phyloP scores from a whole-genome alignment of 2,888 invertebrate species.

The Synanthedon tipuliformis region DNA sequence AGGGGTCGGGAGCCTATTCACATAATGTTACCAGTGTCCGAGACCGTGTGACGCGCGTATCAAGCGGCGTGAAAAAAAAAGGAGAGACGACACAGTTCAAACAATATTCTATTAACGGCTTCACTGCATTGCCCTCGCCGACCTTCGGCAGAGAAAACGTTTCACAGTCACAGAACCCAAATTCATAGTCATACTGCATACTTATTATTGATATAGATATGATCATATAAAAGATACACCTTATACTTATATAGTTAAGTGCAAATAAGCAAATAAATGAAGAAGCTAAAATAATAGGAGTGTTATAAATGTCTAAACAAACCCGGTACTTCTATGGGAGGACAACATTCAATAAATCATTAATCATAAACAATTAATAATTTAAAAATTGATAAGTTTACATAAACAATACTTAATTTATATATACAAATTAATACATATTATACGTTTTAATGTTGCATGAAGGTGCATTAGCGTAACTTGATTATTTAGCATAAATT shows the following conservation, averaged over 20 bases:
- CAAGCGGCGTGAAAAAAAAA: slow-evolving; percentile 67
- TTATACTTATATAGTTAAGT: slow-evolving; percentile 15
- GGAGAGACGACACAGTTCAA: slow-evolving; percentile 66
- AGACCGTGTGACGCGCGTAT: slow-evolving; percentile 64
- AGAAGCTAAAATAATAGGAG: slow-evolving; percentile 39
- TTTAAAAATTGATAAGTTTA: background rate
- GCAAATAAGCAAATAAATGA: slow-evolving; percentile 37
- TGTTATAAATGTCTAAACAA: slow-evolving; percentile 28
- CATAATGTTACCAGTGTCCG: slow-evolving; percentile 66
- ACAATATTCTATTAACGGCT: slow-evolving; percentile 30
- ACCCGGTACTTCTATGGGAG: slow-evolving; percentile 26
- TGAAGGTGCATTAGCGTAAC: background rate
- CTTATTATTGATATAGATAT: background rate
- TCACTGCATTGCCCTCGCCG: background rate
- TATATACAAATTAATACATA: background rate
- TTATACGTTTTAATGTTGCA: background rate
- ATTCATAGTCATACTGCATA: background rate
- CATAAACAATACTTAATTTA: background rate
- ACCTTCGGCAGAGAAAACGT: background rate
- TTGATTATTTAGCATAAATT: background rate
- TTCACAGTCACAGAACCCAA: background rate
- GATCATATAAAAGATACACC: background rate
- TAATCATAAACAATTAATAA: background rate
- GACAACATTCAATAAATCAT: slow-evolving; percentile 4
- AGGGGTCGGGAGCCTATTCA: slow-evolving; percentile 79